Evolutionary conservation across 2,888 invertebrate genomes (phyloP).

Genomic region (Ornithoptera alexandrae): DNA sequence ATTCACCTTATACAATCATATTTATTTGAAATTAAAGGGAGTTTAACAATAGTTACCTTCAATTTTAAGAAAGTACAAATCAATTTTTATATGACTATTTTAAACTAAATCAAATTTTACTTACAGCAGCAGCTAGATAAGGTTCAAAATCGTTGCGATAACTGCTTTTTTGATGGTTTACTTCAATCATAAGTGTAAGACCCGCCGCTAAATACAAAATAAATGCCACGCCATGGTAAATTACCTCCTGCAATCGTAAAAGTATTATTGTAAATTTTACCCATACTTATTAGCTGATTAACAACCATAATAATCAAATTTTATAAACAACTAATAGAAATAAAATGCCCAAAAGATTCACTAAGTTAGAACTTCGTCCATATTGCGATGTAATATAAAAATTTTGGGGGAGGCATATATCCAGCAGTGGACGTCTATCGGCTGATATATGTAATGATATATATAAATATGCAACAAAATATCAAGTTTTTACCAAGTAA

Average conservation of each 20-base stretch:
- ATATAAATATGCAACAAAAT: no score
- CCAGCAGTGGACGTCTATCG: no score
- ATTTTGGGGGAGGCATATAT: no score
- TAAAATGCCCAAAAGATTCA: no score
- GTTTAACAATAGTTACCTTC: not conserved
- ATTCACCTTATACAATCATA: no score
- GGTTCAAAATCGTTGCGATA: conserved; percentile 82
- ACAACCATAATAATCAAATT: no score
- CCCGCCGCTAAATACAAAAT: conserved; percentile 86
- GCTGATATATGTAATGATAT: no score
- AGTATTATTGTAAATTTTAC: not conserved
- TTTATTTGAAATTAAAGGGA: no score
- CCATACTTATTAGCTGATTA: not conserved
- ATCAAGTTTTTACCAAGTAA: no score
- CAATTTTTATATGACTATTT: not conserved
- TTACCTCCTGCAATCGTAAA: conserved; percentile 84
- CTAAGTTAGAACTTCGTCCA: no score
- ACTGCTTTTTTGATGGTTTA: conserved; percentile 73
- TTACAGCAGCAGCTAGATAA: conserved; percentile 86
- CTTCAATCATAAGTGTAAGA: conserved; percentile 83
- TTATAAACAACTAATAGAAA: no score
- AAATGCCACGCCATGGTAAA: conserved; percentile 89
- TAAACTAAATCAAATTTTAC: conserved; percentile 42
- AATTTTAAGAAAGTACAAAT: conserved; percentile 1
- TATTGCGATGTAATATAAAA: no score